phyloP scores from a whole-genome alignment of 1,140 invertebrate species.

The Acyrthosiphon pisum region DNA sequence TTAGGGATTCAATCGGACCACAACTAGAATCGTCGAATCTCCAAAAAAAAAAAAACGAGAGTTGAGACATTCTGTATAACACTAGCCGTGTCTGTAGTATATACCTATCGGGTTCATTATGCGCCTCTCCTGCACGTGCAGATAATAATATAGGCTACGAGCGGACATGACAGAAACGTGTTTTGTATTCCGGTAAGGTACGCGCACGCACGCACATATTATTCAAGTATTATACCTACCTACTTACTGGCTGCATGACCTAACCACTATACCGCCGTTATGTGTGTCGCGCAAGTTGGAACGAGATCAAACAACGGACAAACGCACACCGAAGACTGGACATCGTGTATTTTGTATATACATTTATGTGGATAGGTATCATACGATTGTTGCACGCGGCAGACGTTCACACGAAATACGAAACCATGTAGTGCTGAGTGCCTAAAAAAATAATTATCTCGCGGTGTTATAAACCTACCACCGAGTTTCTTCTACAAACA shows the following conservation, averaged over 20 bases:
- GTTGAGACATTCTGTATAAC: not conserved
- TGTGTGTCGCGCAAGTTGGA: not conserved
- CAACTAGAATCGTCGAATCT: not conserved
- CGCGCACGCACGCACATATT: not conserved
- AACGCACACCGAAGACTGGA: not conserved
- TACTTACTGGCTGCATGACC: not conserved
- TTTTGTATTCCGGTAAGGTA: conserved; percentile 14
- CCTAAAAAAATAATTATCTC: not conserved
- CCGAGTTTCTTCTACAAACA: not conserved
- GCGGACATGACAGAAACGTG: conserved; percentile 4
- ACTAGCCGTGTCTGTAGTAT: not conserved
- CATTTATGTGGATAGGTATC: not conserved
- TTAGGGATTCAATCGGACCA: not conserved
- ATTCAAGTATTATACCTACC: not conserved
- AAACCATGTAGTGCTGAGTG: not conserved
- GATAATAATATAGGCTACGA: not conserved
- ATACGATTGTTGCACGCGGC: not conserved
- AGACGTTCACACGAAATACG: not conserved
- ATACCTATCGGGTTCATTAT: not conserved
- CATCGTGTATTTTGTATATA: not conserved
- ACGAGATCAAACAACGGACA: not conserved
- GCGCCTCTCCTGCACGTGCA: conserved; percentile 7
- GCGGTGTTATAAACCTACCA: not conserved
- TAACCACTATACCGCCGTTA: not conserved
- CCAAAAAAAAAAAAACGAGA: not conserved